Percentiles rank a stretch among this genome's conserved stretches.
Conservation (phyloP, 2,797 vertebrate genomes). For the Tinamus major region DNA sequence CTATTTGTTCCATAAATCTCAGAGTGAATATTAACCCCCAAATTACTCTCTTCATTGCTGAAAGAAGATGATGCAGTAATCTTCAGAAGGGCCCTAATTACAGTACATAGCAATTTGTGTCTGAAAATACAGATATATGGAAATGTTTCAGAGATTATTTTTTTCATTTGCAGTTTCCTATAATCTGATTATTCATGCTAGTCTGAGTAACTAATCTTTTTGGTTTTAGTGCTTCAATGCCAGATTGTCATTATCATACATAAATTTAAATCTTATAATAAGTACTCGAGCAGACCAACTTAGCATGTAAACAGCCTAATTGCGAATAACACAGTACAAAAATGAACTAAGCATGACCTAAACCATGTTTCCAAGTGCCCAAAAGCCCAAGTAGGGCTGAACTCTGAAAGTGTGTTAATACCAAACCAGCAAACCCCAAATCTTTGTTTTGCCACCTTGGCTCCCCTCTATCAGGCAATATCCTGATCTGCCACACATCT, state of each 20-base stretch:
- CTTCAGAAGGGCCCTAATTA: conserved; percentile 45
- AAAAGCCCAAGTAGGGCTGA: neutral
- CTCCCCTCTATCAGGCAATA: neutral
- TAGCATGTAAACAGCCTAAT: neutral
- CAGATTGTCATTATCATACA: conserved; percentile 25
- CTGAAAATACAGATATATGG: conserved; percentile 50
- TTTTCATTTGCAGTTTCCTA: conserved; percentile 56
- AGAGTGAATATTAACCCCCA: conserved; percentile 71
- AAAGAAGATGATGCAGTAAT: conserved; percentile 51
- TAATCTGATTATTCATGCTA: conserved; percentile 56
- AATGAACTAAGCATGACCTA: neutral
- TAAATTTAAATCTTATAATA: conserved; percentile 33
- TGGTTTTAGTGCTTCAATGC: conserved; percentile 26
- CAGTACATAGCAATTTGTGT: neutral
- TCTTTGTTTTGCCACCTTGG: neutral
- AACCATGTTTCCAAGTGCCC: neutral
- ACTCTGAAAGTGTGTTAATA: neutral
- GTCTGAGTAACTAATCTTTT: conserved; percentile 51
- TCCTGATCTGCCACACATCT: neutral
- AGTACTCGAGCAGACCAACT: conserved; percentile 25
- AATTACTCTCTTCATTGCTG: conserved; percentile 36
- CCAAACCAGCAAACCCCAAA: accelerated
- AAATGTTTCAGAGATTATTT: conserved; percentile 40
- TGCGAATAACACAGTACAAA: neutral
- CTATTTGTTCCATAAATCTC: conserved; percentile 71